Evolutionary conservation across 2,888 invertebrate species (phyloP).

Genomic region (Leptopilina syphax): DNA sequence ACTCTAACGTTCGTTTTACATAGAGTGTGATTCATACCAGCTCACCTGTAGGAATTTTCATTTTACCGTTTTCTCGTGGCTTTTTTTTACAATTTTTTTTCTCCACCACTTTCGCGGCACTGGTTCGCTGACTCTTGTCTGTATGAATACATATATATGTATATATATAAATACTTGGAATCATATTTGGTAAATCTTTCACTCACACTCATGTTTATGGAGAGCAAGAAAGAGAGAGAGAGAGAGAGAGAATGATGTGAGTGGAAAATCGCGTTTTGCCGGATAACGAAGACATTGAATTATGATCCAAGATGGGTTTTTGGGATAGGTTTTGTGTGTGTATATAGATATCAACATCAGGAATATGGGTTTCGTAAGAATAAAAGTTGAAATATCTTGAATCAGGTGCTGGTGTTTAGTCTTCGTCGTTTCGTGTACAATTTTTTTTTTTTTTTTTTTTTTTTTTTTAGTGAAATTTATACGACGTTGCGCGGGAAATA

Average conservation of each 20-base stretch:
- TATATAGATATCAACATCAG: constrained; percentile 8
- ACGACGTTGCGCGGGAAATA: neutral
- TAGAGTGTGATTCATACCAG: constrained; percentile 20
- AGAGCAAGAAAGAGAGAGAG: neutral
- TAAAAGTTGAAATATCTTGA: constrained; percentile 5
- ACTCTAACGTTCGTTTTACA: constrained; percentile 19
- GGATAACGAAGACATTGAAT: constrained; percentile 37
- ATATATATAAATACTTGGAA: neutral
- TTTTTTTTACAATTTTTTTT: neutral
- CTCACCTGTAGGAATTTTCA: constrained; percentile 36
- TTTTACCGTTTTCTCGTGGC: constrained; percentile 21
- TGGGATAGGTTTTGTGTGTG: neutral
- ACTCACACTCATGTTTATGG: constrained; percentile 40
- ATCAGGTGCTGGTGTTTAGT: neutral
- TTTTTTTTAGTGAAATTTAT: neutral
- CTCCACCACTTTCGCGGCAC: constrained; percentile 20
- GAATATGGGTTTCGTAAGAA: neutral
- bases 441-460: neutral
- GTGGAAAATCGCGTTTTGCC: constrained; percentile 32
- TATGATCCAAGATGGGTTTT: constrained; percentile 37
- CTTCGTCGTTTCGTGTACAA: neutral
- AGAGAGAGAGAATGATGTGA: constrained; percentile 14
- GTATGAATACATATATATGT: no score
- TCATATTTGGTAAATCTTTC: constrained; percentile 35
- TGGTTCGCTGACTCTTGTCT: constrained; percentile 25